phyloP scores from a whole-genome alignment of 2,113 vertebrate genomes.

The Myocastor coypus region DNA sequence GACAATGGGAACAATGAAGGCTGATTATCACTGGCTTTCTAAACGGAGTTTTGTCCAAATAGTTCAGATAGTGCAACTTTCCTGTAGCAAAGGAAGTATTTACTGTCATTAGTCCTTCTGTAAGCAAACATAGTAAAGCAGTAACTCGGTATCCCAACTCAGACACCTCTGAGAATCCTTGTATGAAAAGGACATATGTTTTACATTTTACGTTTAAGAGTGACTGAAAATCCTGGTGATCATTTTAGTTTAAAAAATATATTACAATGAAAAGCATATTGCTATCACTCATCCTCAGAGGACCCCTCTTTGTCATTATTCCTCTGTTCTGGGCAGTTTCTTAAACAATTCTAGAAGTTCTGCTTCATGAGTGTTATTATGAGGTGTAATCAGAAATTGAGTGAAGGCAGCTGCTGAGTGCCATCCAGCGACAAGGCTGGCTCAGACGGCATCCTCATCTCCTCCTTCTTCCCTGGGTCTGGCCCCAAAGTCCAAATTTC shows the following conservation, averaged over 20 bases:
- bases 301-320: not conserved
- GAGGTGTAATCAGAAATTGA: not conserved
- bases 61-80: constrained; percentile 20
- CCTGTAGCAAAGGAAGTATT: not conserved
- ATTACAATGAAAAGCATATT: not conserved
- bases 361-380: not conserved
- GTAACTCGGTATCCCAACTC: not conserved
- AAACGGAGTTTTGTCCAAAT: constrained; percentile 2
- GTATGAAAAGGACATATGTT: not conserved
- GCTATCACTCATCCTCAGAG: not conserved
- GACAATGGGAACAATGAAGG: not conserved
- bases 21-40: not conserved
- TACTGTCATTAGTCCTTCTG: not conserved
- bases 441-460: not conserved
- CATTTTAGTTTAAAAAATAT: not conserved
- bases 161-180: not conserved
- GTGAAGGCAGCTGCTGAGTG: not conserved
- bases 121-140: not conserved
- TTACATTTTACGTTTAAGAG: not conserved
- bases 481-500: not conserved
- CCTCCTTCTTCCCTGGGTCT: not conserved
- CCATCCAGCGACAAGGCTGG: not conserved
- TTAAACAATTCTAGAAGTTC: not conserved
- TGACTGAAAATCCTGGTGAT: not conserved
- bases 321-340: not conserved